Conservation (phyloP, 2,888 invertebrate species). For the Apocheima hispidaria region DNA sequence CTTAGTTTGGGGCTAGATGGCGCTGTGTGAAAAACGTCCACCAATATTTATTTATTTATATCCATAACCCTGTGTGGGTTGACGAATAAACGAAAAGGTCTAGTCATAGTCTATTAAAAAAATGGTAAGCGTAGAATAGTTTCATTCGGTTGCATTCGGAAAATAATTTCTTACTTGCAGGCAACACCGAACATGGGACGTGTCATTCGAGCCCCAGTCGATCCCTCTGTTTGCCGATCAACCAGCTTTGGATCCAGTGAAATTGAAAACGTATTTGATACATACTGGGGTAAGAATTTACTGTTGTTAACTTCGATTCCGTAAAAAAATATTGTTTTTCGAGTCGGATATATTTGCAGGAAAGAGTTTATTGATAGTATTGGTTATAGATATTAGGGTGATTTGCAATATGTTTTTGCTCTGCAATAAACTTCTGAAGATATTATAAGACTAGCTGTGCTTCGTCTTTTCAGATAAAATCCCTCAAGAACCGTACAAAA, state of each 20-base stretch:
- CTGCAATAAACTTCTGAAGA: too few species aligned
- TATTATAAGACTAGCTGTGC: too few species aligned
- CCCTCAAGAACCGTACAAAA: too few species aligned
- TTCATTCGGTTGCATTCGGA: not conserved
- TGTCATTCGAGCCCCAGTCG: slow-evolving; percentile 61
- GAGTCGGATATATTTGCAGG: slow-evolving; percentile 15
- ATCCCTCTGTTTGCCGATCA: slow-evolving; percentile 77
- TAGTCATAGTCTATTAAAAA: too few species aligned
- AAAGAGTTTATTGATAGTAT: slow-evolving; percentile 7
- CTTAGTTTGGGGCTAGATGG: too few species aligned
- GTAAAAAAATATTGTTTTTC: slow-evolving; percentile 31
- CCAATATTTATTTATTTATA: too few species aligned
- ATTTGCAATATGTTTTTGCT: too few species aligned
- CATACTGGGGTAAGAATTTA: slow-evolving; percentile 55
- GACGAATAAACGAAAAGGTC: too few species aligned
- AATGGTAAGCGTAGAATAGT: not conserved
- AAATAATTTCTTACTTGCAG: slow-evolving; percentile 17
- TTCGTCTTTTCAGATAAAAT: too few species aligned
- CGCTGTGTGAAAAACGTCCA: too few species aligned
- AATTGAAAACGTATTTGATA: slow-evolving; percentile 72
- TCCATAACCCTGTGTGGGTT: too few species aligned
- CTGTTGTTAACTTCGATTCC: slow-evolving; percentile 41
- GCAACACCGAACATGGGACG: slow-evolving; percentile 38
- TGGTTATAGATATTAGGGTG: not conserved
- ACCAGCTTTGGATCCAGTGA: slow-evolving; percentile 62